A percentile compares a stretch with the other conserved stretches of the same genome.
These are phyloP conservation scores for Linnaemya tessellans DNA, from an alignment of 2,888 invertebrate genomes.

Conservation along the genomic window DNA sequence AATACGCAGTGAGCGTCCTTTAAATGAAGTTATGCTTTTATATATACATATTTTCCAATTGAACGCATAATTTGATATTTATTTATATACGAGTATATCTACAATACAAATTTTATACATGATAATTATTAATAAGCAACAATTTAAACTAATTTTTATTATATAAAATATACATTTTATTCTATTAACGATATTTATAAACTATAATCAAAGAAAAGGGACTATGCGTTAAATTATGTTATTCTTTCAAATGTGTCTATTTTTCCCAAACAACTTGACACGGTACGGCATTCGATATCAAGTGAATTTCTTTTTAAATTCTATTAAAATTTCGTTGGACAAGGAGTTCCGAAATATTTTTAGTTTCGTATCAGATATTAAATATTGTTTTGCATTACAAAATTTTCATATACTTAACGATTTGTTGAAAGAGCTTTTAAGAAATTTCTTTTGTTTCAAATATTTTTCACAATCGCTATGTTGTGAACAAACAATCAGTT, in stretches of 20 bases:
- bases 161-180: slow-evolving; percentile 23
- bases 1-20: neutral
- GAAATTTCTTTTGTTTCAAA: no score
- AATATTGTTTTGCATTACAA: no score
- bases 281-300: no score
- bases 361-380: no score
- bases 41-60: neutral
- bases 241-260: neutral
- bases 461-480: no score
- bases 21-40: neutral
- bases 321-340: no score
- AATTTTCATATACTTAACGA: no score
- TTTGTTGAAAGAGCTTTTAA: no score
- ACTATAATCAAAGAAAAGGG: neutral
- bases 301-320: no score
- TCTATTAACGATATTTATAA: slow-evolving; percentile 18
- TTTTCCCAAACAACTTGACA: neutral
- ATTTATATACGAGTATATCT: neutral
- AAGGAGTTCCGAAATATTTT: no score
- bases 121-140: neutral
- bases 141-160: slow-evolving; percentile 1
- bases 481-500: no score
- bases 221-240: slow-evolving; percentile 24
- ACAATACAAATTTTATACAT: slow-evolving; percentile 29
- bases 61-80: slow-evolving; percentile 45